Base-by-base conservation (phyloP, 2,888 invertebrate genomes). In the Bhutanitis thaidina region DNA sequence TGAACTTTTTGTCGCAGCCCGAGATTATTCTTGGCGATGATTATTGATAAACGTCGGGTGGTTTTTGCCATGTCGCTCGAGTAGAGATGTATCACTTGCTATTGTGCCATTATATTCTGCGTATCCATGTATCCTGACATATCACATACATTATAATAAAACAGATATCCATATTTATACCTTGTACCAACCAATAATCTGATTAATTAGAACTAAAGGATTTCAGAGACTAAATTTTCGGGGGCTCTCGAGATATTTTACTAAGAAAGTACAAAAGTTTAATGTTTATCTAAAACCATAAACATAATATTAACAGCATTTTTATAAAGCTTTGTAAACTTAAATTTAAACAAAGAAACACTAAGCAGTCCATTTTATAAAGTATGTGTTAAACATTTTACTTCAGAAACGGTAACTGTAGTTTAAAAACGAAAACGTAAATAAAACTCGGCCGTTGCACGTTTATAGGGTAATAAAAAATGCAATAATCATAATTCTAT, bases 1-100 rank as follows among this genome's bases (percentile, higher is more conserved):
- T 39, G 34, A 35, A 35, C 29, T 44, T 50, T 50, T 50, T 50
- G 35, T 47, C 27, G 43, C 55, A 60, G 64, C 67, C 69, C 64
- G 64, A 72, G 65, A 65, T 70, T 73, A 76, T 76, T 75, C 64
- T 65, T 72, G 73, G 67, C 73, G 71, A 72, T 73, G 67, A 77
- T 73, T 67, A 65, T 65, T 70, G 67, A 65, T 72, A 71, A 75
- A 59, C 56, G 56, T 53, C 65, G 61, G 59, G 53, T 57, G 49
- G 65, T 77, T 78, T 74, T 77, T 75, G 61, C 66, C 59, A 65
- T 60, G 64, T 56, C 57, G 56, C 30, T 35, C 43, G 37, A 36
- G 25, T 48, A 44, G 12, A 53, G 48, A 53, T 49, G 45, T 27
- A 49, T 40, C 10, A 27, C 20, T 13, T 13, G 29, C n/a, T 34